A percentile compares a stretch with the other conserved stretches of the same genome.
Evolutionary conservation across 1,140 invertebrate species (phyloP).

Genomic region (Fopius arisanus): DNA sequence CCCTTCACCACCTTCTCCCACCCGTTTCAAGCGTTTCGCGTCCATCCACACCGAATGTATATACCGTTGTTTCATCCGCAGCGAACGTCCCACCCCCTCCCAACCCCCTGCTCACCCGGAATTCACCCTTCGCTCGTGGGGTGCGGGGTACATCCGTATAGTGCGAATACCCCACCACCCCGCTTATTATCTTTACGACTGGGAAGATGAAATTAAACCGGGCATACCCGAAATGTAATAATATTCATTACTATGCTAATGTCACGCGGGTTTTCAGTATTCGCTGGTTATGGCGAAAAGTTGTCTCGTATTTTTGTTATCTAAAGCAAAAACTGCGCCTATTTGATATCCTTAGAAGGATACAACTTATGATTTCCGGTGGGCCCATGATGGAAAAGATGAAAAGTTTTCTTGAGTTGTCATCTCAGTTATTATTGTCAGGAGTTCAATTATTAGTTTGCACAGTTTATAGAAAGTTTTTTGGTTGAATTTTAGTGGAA

Average conservation of each 20-base stretch:
- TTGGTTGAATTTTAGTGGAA: no score
- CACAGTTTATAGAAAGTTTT: no score
- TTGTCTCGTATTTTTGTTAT: slow-evolving; percentile 65
- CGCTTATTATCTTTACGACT: slow-evolving; percentile 67
- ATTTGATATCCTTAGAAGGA: not conserved
- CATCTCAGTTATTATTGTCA: no score
- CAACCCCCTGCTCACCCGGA: not conserved
- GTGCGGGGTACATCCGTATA: slow-evolving; percentile 24
- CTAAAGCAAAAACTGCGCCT: slow-evolving; percentile 39
- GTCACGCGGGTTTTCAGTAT: slow-evolving; percentile 42
- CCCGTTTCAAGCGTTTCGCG: not conserved
- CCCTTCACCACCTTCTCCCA: not conserved
- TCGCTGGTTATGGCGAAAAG: slow-evolving; percentile 56
- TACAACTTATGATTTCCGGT: not conserved
- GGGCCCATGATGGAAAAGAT: not conserved
- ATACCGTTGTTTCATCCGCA: slow-evolving; percentile 10
- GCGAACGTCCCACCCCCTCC: not conserved
- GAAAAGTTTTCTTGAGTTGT: not conserved
- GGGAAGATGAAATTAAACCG: slow-evolving; percentile 66
- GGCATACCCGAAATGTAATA: slow-evolving; percentile 64
- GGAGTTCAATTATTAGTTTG: no score
- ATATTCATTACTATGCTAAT: slow-evolving; percentile 68
- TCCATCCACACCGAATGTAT: not conserved
- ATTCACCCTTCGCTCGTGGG: slow-evolving; percentile 19
- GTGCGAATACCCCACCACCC: slow-evolving; percentile 49